Evolutionary conservation across 1,140 invertebrate genomes (phyloP), one percentile per base, ranked within the genome.

Genomic region (Pseudomyrmex sp.): DNA sequence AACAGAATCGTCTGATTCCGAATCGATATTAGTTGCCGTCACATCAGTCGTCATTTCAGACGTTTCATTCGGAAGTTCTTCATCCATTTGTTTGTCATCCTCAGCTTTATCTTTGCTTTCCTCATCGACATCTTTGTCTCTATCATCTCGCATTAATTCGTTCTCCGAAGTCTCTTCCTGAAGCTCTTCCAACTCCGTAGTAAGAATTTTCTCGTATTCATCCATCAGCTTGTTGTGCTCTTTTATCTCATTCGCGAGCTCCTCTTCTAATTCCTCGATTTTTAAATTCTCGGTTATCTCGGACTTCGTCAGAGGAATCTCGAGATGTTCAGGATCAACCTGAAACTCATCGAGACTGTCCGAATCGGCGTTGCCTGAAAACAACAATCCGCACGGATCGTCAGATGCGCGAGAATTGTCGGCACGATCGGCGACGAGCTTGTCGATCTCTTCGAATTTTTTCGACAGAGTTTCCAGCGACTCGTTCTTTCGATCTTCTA

Each of bases 401-500:
- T 68, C 44, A 10, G 54, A 72, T 20, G 4, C 4, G 2, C 10
- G 12, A 79, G 35, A 79, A 48, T 15, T 9, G 18, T 48, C 50
- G 58, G 62, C 73, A 13, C 83, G 56, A 12, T 85, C 73, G 0
- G 58, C 63, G 9, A 79, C 56, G 2, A 90, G 50, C 18, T 65
- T 86, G 35, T 88, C 82, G 12, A 83, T 87, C 20, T 88, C 50
- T 7, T 86, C 70, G n/a, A 92, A 91, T 79, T 92, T 75, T 12
- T 80, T 50, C 10, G 86, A 70, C 4, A 92, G 65, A 61, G 69
- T 23, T 10, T 88, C 62, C 23, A 92, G 65, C 10, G 91, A 90
- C 9, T 90, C 83, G 44, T 85, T 88, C 66, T 89, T 92, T 54
- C 86, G 82, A 26, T 69, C 61, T 61, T 92, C 87, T 52, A 93